Percentiles rank a stretch among this genome's conserved stretches.
Conservation (phyloP, 2,113 vertebrate species). For the Coreoperca whiteheadi region DNA sequence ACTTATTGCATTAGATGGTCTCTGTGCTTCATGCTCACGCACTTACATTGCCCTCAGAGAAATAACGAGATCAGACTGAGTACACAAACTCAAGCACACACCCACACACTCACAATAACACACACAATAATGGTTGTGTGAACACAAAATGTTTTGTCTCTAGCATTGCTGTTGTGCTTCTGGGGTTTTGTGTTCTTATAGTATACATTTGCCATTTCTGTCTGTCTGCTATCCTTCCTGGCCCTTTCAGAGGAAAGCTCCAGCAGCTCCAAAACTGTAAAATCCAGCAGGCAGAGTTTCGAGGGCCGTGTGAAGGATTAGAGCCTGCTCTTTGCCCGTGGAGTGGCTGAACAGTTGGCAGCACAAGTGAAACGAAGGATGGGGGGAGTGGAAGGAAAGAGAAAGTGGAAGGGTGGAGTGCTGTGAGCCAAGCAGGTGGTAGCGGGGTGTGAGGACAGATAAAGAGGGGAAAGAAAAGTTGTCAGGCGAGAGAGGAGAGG, state of each 20-base stretch:
- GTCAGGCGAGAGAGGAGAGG: constrained; percentile 6
- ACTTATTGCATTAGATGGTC: constrained; percentile 78
- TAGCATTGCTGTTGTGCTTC: constrained; percentile 43
- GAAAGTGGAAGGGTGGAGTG: constrained; percentile 27
- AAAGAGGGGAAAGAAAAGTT: constrained; percentile 39
- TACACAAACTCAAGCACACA: constrained; percentile 44
- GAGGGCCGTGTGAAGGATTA: constrained; percentile 66
- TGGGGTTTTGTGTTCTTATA: constrained; percentile 48
- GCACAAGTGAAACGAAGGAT: constrained; percentile 27
- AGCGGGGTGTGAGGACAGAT: constrained; percentile 26
- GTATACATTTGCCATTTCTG: constrained; percentile 24
- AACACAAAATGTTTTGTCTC: constrained; percentile 51
- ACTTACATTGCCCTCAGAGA: constrained; percentile 71
- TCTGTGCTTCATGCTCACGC: constrained; percentile 70
- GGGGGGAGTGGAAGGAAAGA: constrained; percentile 34
- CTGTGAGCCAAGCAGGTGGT: constrained; percentile 46
- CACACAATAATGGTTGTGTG: constrained; percentile 33
- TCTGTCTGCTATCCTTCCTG: constrained; percentile 24
- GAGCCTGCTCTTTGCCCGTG: constrained; percentile 50
- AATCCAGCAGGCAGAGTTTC: constrained; percentile 55
- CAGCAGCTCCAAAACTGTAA: constrained; percentile 33
- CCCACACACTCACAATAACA: constrained; percentile 35
- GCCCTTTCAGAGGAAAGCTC: constrained; percentile 33
- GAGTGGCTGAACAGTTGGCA: constrained; percentile 59
- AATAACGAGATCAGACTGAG: constrained; percentile 66